Conservation (phyloP, 2,113 vertebrate species). For the Ibidorhyncha struthersii region DNA sequence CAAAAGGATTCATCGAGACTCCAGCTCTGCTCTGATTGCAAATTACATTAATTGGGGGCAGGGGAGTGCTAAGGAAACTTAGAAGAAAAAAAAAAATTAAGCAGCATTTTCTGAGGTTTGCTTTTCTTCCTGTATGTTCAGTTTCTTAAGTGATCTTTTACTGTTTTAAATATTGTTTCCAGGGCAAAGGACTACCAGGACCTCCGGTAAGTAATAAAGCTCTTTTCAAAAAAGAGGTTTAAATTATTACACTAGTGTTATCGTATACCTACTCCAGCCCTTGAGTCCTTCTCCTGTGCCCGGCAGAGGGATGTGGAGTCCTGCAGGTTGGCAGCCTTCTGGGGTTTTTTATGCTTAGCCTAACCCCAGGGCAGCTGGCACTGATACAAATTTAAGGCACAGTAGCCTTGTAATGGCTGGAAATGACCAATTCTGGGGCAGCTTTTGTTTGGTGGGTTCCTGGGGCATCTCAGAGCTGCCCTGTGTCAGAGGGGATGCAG, state of each 20-base stretch:
- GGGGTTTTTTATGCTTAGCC: not conserved
- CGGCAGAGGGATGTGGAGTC: not conserved
- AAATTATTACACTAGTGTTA: not conserved
- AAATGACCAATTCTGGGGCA: not conserved
- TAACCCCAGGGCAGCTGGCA: not conserved
- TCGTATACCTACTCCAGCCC: not conserved
- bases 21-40: not conserved
- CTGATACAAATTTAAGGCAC: not conserved
- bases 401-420: not conserved
- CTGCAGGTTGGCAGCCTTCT: not conserved
- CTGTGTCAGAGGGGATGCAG: not conserved
- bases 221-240: not conserved
- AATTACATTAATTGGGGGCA: not conserved
- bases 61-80: not conserved
- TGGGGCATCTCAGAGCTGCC: not conserved
- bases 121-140: not conserved
- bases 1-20: not conserved
- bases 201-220: conserved; percentile 84
- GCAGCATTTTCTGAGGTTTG: not conserved
- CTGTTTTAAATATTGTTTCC: conserved; percentile 66
- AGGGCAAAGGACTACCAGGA: conserved; percentile 95
- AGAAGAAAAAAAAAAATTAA: not conserved
- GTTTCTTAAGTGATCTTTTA: not conserved
- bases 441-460: not conserved
- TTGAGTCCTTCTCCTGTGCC: not conserved